Percentiles rank a stretch among this genome's conserved stretches.
Conservation (phyloP, 2,113 vertebrate species). For the Anoura caudifer region DNA sequence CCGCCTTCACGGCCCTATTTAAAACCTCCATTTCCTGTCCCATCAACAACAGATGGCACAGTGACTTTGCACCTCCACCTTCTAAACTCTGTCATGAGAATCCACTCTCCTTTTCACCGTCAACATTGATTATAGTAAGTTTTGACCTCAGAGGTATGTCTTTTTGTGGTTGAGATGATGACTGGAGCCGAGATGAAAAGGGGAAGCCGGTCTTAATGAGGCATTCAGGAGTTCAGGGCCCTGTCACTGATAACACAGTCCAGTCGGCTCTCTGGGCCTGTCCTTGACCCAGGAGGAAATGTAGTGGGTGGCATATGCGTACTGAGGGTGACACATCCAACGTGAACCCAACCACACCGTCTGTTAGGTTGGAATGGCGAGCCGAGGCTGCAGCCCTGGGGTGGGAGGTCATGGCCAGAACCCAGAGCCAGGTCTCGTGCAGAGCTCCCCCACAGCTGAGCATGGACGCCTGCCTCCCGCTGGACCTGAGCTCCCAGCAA, state of each 20-base stretch:
- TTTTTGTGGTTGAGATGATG: not conserved
- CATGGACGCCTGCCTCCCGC: too few relatives aligned
- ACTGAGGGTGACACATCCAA: fast-evolving
- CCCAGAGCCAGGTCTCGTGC: not conserved
- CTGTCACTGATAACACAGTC: not conserved
- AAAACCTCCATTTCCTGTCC: not conserved
- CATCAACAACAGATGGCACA: not conserved
- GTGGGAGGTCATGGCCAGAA: not conserved
- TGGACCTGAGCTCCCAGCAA: not conserved
- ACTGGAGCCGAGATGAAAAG: not conserved
- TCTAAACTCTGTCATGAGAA: not conserved
- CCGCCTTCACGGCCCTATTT: not conserved
- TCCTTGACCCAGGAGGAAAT: not conserved
- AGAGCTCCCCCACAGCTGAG: not conserved
- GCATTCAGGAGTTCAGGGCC: not conserved
- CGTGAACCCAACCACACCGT: not conserved
- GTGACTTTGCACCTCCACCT: not conserved
- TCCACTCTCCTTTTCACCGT: not conserved
- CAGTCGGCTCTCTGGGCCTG: not conserved
- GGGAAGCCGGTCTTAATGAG: not conserved
- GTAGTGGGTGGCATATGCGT: too few relatives aligned
- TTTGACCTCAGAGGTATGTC: not conserved
- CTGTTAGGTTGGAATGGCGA: not conserved
- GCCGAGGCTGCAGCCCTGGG: not conserved
- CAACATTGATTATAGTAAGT: not conserved